Evolutionary conservation across 2,888 invertebrate species (phyloP).

Genomic region (Oconnorella tubifera): DNA sequence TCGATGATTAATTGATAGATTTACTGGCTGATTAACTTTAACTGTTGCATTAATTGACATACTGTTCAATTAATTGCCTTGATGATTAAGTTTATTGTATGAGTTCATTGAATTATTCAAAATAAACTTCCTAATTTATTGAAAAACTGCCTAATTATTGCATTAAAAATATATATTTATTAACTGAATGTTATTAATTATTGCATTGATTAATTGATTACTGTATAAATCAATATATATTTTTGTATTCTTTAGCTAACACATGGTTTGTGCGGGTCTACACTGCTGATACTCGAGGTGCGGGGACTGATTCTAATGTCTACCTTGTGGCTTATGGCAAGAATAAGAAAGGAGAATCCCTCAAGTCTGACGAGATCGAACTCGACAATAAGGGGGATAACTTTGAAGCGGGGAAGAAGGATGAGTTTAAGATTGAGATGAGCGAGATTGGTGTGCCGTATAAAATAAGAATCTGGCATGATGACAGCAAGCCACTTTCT

Average conservation of each 20-base stretch:
- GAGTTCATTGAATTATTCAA: too few species aligned
- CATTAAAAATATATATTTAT: too few species aligned
- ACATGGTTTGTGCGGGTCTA: constrained; percentile 52
- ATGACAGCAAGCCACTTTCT: constrained; percentile 47
- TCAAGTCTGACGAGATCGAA: constrained; percentile 52
- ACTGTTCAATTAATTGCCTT: too few species aligned
- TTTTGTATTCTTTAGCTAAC: not conserved
- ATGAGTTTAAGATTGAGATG: constrained; percentile 51
- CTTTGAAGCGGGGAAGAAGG: constrained; percentile 52
- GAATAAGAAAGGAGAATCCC: constrained; percentile 41
- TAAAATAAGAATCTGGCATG: constrained; percentile 55
- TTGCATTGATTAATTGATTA: too few species aligned
- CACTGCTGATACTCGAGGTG: constrained; percentile 49
- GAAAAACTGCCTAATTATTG: too few species aligned
- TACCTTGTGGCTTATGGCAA: constrained; percentile 51
- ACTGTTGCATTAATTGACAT: too few species aligned
- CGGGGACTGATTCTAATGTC: constrained; percentile 56
- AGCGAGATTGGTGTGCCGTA: constrained; percentile 51
- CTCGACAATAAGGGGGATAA: constrained; percentile 51
- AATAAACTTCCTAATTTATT: too few species aligned
- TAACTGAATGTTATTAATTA: too few species aligned
- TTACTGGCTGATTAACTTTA: too few species aligned
- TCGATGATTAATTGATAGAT: too few species aligned
- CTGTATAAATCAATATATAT: too few species aligned
- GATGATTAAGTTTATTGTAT: too few species aligned